These are phyloP conservation scores for Brachionichthys hirsutus DNA, from an alignment of 2,113 vertebrate species.

Conservation along the genomic window DNA sequence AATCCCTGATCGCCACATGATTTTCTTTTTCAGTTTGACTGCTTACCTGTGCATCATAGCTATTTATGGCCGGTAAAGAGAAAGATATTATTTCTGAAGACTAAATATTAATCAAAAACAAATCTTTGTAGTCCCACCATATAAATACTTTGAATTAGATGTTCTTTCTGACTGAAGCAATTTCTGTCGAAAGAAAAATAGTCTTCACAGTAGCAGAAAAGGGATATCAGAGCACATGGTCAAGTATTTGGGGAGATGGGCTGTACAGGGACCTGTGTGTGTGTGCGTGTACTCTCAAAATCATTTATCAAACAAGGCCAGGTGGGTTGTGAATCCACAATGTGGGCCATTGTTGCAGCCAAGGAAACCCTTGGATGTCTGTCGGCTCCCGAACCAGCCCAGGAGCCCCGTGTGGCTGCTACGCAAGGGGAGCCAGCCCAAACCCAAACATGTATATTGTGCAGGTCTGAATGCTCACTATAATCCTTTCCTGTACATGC, in stretches of 20 bases:
- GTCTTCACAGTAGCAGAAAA: conserved; percentile 10
- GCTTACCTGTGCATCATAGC: too few relatives aligned
- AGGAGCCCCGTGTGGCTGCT: conserved; percentile 52
- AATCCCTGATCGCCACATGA: too few relatives aligned
- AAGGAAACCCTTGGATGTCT: conserved; percentile 54
- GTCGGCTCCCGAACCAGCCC: conserved; percentile 42
- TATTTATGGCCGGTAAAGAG: too few relatives aligned
- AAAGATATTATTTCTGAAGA: too few relatives aligned
- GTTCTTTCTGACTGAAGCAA: background rate
- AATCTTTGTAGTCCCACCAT: too few relatives aligned
- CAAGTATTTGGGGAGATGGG: conserved; percentile 24
- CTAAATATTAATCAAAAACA: too few relatives aligned
- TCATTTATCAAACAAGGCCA: conserved; percentile 73
- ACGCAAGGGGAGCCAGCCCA: conserved; percentile 52
- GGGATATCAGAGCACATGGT: conserved; percentile 9
- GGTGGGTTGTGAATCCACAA: conserved; percentile 68
- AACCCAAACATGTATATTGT: conserved; percentile 72
- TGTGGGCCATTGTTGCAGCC: conserved; percentile 70
- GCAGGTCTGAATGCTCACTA: conserved; percentile 69
- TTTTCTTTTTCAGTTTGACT: too few relatives aligned
- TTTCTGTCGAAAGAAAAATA: conserved; percentile 22
- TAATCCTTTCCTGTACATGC: conserved; percentile 67
- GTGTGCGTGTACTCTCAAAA: conserved; percentile 50
- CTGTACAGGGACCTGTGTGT: conserved; percentile 33
- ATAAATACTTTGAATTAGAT: background rate